Base-by-base conservation (phyloP, 1,140 invertebrate genomes). In the Thrips palmi region DNA sequence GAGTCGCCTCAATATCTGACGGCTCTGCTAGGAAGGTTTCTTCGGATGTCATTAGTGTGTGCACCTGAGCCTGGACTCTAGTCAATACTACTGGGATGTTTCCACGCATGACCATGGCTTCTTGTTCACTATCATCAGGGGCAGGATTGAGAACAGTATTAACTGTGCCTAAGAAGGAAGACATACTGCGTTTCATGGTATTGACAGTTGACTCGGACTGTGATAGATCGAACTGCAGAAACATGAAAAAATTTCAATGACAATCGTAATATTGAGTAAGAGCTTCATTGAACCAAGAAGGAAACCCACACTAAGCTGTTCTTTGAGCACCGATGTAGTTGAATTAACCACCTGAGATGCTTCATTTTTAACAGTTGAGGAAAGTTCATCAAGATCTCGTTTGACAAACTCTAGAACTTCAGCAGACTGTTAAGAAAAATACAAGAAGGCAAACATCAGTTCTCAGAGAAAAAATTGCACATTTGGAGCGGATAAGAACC, bases 321-420 rank as follows among this genome's bases (percentile, higher is more conserved):
- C 74, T 45, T 71, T 70, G 22, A 78, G 57, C 19, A 64, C 68
- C 39, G 59, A 64, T 6, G 71, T 69, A 2, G 70, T 71, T 24
- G 64, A 62, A 31, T 57, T 62, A 37, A 77, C 66, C 15, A 72
- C 68, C 54, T 65, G 65, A 32, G 56, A 68, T 3, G 75, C 74
- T 56, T 79, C 75, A 49, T 63, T 65, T 55, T 71, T 71, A 18
- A 80, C 72, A 14, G 69, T 72, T 38, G 62, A 64, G 20, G 73
- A 69, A 47, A 80, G 71, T 55, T 82, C 78, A 49, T 70, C 70
- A 25, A 82, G 51, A 56, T 82, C 78, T 50, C 72, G 71, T 48
- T 75, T 77, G 41, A 82, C 74, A 63, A 77, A 76, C 38, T 77
- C 74, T 31, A 76, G 62, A 1, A 80, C 75, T 52, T 74, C 67